Conservation (phyloP, 2,797 vertebrate genomes). For the Borostomias antarcticus region DNA sequence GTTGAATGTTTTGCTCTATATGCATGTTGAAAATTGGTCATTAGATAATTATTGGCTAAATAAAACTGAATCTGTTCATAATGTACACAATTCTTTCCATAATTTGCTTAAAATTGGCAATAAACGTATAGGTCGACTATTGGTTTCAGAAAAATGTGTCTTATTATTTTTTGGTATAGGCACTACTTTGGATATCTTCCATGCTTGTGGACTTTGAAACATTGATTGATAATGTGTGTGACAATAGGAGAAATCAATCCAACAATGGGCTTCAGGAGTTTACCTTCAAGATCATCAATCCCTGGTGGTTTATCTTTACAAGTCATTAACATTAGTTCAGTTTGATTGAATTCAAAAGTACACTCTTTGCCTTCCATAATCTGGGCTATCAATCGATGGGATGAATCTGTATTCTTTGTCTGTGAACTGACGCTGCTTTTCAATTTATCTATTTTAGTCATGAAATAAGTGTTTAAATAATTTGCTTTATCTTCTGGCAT, state of each 20-base stretch:
- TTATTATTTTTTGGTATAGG: slow-evolving; percentile 9
- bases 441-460: neutral
- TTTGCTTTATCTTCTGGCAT: neutral
- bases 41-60: neutral
- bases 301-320: no score
- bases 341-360: no score
- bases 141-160: neutral
- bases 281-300: neutral
- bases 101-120: neutral
- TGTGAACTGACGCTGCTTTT: neutral
- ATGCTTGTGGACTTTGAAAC: neutral
- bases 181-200: slow-evolving; percentile 5
- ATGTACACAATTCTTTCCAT: neutral
- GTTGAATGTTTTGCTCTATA: slow-evolving; percentile 5
- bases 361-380: slow-evolving; percentile 8
- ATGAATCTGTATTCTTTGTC: neutral
- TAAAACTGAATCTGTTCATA: slow-evolving; percentile 6
- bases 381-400: neutral
- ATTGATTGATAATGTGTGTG: no score
- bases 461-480: neutral
- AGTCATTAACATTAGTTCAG: no score
- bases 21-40: slow-evolving; percentile 3
- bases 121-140: neutral
- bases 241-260: no score
- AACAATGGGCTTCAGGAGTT: no score